Conservation (phyloP, 2,113 vertebrate species). For the Pollachius pollachius region DNA sequence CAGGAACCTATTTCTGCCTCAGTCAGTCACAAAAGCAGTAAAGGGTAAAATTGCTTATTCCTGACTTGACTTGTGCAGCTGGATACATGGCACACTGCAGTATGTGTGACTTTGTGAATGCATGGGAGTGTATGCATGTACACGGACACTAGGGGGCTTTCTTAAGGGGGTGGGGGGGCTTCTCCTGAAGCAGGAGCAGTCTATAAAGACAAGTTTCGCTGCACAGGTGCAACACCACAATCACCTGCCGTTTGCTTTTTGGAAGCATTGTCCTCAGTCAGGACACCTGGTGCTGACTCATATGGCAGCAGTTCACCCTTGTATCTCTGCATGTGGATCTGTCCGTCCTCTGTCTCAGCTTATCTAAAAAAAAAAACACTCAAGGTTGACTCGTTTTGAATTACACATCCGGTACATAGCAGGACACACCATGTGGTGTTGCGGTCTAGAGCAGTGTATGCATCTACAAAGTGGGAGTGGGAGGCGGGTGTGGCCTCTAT, state of each 20-base stretch:
- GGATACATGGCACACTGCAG: slow-evolving; percentile 11
- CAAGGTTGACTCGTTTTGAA: slow-evolving; percentile 3
- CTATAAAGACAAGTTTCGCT: slow-evolving; percentile 37
- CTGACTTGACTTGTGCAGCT: background rate
- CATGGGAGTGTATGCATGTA: slow-evolving; percentile 21
- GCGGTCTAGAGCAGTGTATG: background rate
- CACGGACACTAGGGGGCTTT: too few species aligned
- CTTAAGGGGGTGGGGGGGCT: too few species aligned
- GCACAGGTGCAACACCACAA: slow-evolving; percentile 46
- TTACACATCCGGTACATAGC: slow-evolving; percentile 13
- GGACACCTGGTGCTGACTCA: slow-evolving; percentile 57
- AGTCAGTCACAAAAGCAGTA: slow-evolving; percentile 1
- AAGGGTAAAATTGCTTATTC: background rate
- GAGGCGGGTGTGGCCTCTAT: background rate
- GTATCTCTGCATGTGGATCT: slow-evolving; percentile 23
- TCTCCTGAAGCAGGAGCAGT: background rate
- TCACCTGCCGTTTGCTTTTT: slow-evolving; percentile 51
- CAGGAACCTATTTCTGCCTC: too few species aligned
- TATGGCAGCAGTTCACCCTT: slow-evolving; percentile 33
- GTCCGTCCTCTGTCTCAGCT: slow-evolving; percentile 24
- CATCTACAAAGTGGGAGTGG: background rate
- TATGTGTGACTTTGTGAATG: slow-evolving; percentile 21
- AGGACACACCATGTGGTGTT: background rate
- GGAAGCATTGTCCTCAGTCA: slow-evolving; percentile 51
- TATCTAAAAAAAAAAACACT: slow-evolving; percentile 40